phyloP scores from a whole-genome alignment of 2,797 vertebrate species.

The Lagodon rhomboides region DNA sequence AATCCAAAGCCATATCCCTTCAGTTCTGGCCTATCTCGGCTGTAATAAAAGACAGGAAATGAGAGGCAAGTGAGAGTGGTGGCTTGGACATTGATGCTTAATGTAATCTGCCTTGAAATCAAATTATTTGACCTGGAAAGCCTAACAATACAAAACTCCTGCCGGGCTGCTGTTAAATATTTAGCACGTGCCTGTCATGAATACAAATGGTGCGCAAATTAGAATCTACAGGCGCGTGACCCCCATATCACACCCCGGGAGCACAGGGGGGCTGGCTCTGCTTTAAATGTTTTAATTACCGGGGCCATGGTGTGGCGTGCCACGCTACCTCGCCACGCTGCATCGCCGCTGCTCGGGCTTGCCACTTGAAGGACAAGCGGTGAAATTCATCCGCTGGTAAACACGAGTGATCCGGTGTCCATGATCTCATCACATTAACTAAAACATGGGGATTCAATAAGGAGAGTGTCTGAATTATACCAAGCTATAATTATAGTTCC shows the following conservation, averaged over 20 bases:
- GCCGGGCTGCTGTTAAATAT: conserved; percentile 96
- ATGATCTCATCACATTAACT: conserved; percentile 77
- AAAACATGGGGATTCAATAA: conserved; percentile 67
- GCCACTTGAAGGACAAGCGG: conserved; percentile 91
- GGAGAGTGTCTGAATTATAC: conserved; percentile 60
- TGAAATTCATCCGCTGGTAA: conserved; percentile 85
- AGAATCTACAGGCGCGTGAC: conserved; percentile 98
- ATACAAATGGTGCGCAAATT: conserved; percentile 99
- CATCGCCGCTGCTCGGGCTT: conserved; percentile 51
- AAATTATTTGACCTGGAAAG: conserved; percentile 97
- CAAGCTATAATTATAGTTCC: conserved; percentile 73
- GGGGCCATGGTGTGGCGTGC: conserved; percentile 81
- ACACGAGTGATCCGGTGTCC: conserved; percentile 74
- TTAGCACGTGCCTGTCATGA: conserved; percentile 95
- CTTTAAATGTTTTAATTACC: conserved; percentile 98
- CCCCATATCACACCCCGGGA: conserved; percentile 92
- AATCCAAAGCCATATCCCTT: conserved; percentile 76
- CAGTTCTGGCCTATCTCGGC: conserved; percentile 76
- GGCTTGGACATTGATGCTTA: conserved; percentile 93
- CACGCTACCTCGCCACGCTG: conserved; percentile 53
- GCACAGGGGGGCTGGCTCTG: conserved; percentile 87
- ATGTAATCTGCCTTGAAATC: conserved; percentile 96
- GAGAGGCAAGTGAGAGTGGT: conserved; percentile 85
- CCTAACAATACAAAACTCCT: conserved; percentile 91
- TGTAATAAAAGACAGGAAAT: conserved; percentile 84